Evolutionary conservation across 2,888 invertebrate genomes (phyloP).

Genomic region (Brachylomia viminalis): DNA sequence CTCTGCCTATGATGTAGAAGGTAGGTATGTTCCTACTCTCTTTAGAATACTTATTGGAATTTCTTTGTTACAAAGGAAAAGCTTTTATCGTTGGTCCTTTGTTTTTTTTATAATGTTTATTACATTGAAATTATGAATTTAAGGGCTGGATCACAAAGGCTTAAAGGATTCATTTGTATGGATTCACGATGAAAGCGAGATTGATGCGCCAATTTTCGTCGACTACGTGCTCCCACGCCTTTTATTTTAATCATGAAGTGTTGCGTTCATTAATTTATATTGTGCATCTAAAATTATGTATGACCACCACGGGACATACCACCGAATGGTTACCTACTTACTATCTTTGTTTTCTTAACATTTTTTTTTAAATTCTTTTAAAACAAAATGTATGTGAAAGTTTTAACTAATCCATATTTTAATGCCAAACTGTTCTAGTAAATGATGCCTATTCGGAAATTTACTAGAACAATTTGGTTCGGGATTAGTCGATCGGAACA

Average conservation of each 20-base stretch:
- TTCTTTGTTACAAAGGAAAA: conserved; percentile 46
- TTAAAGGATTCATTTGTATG: conserved; percentile 30
- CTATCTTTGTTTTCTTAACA: too few species aligned
- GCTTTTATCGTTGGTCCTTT: conserved; percentile 41
- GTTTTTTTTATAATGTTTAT: conserved; percentile 41
- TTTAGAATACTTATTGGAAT: conserved; percentile 36
- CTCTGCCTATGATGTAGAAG: conserved; percentile 27
- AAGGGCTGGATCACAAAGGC: conserved; percentile 14
- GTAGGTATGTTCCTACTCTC: not conserved
- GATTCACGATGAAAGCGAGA: conserved; percentile 26
- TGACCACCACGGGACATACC: not conserved
- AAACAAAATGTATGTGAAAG: too few species aligned
- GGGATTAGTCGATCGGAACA: too few species aligned
- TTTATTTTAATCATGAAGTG: not conserved
- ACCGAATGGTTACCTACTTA: not conserved
- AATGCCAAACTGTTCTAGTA: too few species aligned
- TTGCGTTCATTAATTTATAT: not conserved
- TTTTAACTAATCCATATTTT: too few species aligned
- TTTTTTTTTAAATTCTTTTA: too few species aligned
- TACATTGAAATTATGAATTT: conserved; percentile 37
- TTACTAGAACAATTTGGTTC: too few species aligned
- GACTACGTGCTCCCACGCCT: not conserved
- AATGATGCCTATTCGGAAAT: too few species aligned
- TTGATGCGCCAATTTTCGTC: not conserved
- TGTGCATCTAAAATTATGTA: not conserved